Conservation (phyloP, 2,113 vertebrate genomes). For the Dipodomys spectabilis region DNA sequence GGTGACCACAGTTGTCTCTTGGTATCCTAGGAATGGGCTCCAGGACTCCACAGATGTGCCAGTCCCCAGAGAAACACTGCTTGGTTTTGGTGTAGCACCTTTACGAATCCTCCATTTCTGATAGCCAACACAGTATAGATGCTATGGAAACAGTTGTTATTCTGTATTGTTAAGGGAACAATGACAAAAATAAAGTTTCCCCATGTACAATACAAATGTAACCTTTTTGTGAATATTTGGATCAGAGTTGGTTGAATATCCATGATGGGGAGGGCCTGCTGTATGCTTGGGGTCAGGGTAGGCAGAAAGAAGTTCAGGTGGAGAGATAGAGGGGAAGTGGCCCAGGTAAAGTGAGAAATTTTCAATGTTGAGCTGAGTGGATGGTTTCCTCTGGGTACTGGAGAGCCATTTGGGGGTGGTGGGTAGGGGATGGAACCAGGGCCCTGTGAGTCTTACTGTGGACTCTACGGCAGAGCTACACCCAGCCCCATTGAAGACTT, state of each 20-base stretch:
- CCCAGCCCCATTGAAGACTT: background rate
- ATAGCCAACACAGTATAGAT: background rate
- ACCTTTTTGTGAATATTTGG: background rate
- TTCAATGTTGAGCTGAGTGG: background rate
- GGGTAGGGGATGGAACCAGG: background rate
- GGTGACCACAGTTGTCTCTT: background rate
- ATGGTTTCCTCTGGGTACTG: background rate
- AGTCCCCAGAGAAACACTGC: background rate
- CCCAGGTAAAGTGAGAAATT: background rate
- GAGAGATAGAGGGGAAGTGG: background rate
- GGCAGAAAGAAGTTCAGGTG: background rate
- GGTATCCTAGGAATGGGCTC: background rate
- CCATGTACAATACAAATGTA: no score
- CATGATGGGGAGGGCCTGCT: background rate
- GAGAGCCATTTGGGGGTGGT: background rate
- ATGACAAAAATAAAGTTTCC: background rate
- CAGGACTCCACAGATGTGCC: background rate
- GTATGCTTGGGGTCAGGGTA: rapidly evolving
- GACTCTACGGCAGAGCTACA: no score
- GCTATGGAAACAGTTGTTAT: no score
- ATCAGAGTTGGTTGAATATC: background rate
- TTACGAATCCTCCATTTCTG: no score
- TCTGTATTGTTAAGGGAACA: background rate
- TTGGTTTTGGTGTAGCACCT: background rate
- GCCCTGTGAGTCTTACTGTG: background rate